Conservation (phyloP, 2,113 vertebrate genomes). For the Leptosomus discolor region DNA sequence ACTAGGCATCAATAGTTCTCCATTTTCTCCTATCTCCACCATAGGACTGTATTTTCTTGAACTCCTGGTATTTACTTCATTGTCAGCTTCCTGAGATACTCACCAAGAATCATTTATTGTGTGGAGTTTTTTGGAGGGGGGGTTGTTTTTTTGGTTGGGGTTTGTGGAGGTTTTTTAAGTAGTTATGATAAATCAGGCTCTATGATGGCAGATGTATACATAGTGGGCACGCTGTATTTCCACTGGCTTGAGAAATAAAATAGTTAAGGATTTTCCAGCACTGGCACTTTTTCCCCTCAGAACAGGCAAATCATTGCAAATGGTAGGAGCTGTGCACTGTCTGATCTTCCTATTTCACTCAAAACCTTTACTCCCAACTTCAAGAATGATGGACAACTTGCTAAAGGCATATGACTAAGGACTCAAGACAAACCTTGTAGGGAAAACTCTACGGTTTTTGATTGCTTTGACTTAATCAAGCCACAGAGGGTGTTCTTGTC, state of each 20-base stretch:
- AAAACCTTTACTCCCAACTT: neutral
- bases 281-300: neutral
- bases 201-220: neutral
- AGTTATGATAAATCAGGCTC: neutral
- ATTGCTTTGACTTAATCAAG: slow-evolving; percentile 16
- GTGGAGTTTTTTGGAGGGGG: neutral
- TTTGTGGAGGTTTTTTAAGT: neutral
- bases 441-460: slow-evolving; percentile 16
- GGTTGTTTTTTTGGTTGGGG: neutral
- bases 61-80: neutral
- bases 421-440: neutral
- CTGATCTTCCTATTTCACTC: neutral
- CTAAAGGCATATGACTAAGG: neutral
- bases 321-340: neutral
- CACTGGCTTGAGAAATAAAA: neutral
- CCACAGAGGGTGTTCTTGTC: neutral
- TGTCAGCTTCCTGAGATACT: neutral
- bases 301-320: neutral
- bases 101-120: neutral
- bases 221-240: neutral
- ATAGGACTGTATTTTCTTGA: neutral
- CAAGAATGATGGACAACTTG: neutral
- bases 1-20: neutral
- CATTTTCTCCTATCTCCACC: neutral
- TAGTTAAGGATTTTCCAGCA: neutral